Base-by-base conservation (phyloP, 2,797 vertebrate species). In the Podarcis lilfordi region DNA sequence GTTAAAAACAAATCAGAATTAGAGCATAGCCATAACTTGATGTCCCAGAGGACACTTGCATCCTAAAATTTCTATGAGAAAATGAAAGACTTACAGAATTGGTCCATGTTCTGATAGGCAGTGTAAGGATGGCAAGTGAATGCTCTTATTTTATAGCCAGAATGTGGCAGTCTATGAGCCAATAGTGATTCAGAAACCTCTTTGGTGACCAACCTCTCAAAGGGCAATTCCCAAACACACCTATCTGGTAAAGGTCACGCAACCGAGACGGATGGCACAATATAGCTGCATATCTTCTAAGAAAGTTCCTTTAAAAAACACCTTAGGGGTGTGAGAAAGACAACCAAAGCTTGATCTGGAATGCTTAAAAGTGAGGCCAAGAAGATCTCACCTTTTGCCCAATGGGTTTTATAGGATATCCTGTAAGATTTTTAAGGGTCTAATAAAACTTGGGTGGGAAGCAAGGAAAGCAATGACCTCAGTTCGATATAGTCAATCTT, bases 121-220 rank as follows among this genome's bases (percentile, higher is more conserved):
- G 5, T 59, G 21, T 45, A 80, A 72, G 8, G 19, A 45, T 27
- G 13, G 8, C 21, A 40, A 29, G n/a, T 43, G 76, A 61, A 76
- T 15, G n/a, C 21, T 45, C 82, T 80, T 29, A 29, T 80, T 84
- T 89, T 89, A 85, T 85, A 89, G 76, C 50, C 29, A 43, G 35
- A 10, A 61, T n/a, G 27, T 1, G 8, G 4, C 27, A 64, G 76
- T 9, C 23, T 72, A 35, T 37, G 40, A n/a, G 59, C 76, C 27
- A 61, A 13, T 72, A 17, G 43, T 64, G 37, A 80, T 50, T 50
- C n/a, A 77, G 13, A 75, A 66, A 82, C 27, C 35, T 27, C 66
- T 75, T 43, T 4, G 35, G 2, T 35, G 29, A 61, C 80, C 29
- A 66, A 35, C 32, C n/a, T 80, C 10, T 71, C 66, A 27, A 19